Percentiles rank a stretch among this genome's conserved stretches.
phyloP scores from a whole-genome alignment of 2,888 invertebrate species.

The Drosophila engyochracea region DNA sequence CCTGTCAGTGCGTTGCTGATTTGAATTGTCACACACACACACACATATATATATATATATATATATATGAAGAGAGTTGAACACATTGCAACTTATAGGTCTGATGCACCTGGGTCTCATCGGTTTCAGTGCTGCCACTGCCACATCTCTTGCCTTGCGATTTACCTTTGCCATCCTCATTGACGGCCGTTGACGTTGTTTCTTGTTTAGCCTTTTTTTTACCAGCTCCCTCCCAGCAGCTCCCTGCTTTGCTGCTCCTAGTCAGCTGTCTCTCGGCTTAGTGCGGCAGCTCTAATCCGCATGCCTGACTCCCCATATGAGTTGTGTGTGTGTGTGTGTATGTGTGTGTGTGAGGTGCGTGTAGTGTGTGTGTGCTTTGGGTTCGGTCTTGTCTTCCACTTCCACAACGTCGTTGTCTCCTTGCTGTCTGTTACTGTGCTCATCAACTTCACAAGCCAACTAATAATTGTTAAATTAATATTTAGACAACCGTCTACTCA shows the following conservation, averaged over 20 bases:
- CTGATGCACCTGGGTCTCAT: slow-evolving; percentile 51
- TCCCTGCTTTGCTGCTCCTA: background rate
- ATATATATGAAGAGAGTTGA: slow-evolving; percentile 5
- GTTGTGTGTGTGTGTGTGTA: background rate
- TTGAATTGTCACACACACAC: slow-evolving; percentile 78
- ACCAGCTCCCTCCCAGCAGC: background rate
- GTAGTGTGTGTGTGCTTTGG: slow-evolving; percentile 23
- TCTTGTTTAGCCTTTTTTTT: slow-evolving; percentile 8
- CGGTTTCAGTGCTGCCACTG: slow-evolving; percentile 27
- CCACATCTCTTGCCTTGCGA: slow-evolving; percentile 52
- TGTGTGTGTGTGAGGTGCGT: slow-evolving; percentile 6
- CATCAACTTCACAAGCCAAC: background rate
- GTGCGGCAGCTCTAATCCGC: slow-evolving; percentile 53
- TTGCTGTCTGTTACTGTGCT: slow-evolving; percentile 1
- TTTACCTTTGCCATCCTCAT: slow-evolving; percentile 63
- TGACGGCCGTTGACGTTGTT: slow-evolving; percentile 68
- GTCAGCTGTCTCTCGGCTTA: slow-evolving; percentile 40
- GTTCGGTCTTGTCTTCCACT: background rate
- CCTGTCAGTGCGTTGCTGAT: slow-evolving; percentile 80
- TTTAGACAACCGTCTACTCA: background rate
- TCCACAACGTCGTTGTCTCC: background rate
- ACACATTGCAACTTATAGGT: slow-evolving; percentile 11
- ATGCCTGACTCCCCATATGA: slow-evolving; percentile 41
- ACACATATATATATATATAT: slow-evolving; percentile 16
- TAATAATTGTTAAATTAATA: background rate